Conservation (phyloP, 2,888 invertebrate species). For the Harmothoe impar region DNA sequence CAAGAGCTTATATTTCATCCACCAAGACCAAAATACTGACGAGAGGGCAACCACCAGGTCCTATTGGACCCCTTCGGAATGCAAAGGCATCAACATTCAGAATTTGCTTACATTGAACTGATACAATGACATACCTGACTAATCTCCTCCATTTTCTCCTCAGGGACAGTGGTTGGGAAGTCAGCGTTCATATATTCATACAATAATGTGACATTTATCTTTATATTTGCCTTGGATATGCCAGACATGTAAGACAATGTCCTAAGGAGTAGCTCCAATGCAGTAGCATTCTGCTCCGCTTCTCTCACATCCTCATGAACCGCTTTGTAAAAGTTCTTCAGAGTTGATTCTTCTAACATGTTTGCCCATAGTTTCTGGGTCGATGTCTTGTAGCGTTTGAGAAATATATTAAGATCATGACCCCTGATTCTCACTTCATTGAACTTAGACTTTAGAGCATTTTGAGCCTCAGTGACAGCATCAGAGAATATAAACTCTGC, state of each 20-base stretch:
- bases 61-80: no score
- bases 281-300: slow-evolving; percentile 3
- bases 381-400: neutral
- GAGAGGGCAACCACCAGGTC: no score
- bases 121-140: no score
- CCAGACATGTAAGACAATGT: slow-evolving; percentile 27
- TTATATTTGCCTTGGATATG: neutral
- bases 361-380: neutral
- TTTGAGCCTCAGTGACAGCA: neutral
- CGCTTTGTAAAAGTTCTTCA: neutral
- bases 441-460: neutral
- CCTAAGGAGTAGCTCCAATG: neutral
- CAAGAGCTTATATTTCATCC: no score
- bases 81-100: no score
- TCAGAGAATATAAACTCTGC: slow-evolving; percentile 51
- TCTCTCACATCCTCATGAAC: neutral
- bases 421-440: neutral
- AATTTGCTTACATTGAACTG: no score
- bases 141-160: neutral
- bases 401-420: neutral
- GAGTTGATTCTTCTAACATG: slow-evolving; percentile 45
- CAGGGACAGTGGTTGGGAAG: neutral
- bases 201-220: neutral
- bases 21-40: no score
- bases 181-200: slow-evolving; percentile 50